These are phyloP conservation scores for Esperia sulphurella DNA, from an alignment of 2,888 invertebrate species.

Conservation along the genomic window DNA sequence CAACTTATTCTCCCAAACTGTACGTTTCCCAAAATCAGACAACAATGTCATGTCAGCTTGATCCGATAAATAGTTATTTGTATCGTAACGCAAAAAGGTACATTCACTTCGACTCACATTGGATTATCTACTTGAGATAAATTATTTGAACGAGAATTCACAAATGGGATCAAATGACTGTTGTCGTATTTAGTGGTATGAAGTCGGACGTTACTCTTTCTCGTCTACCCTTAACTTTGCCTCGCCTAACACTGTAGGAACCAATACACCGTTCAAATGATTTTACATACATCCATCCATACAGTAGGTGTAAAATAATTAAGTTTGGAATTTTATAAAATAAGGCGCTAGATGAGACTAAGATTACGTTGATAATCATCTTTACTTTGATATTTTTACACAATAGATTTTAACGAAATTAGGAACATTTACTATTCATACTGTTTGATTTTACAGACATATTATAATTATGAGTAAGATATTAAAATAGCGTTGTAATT, in stretches of 20 bases:
- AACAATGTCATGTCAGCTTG: background rate
- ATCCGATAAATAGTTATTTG: background rate
- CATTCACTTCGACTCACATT: no score
- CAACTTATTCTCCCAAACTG: background rate
- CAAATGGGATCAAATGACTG: background rate
- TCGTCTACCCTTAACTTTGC: background rate
- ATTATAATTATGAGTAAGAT: constrained; percentile 1
- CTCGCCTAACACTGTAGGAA: constrained; percentile 10
- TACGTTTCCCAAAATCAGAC: background rate
- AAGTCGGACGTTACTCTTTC: background rate
- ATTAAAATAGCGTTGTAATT: background rate
- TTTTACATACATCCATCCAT: background rate
- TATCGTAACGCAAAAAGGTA: background rate
- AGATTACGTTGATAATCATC: background rate
- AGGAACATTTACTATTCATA: background rate
- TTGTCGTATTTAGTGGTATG: background rate
- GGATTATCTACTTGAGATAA: no score
- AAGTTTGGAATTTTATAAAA: no score
- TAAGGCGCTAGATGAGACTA: no score
- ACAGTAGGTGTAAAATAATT: no score
- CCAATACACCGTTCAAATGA: constrained; percentile 11
- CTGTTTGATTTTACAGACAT: background rate
- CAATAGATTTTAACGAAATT: background rate
- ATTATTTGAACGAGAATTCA: no score
- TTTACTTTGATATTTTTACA: background rate